Percentiles rank a stretch among this genome's conserved stretches.
These are phyloP conservation scores for Caenorhabditis virilis DNA, from an alignment of 2,888 invertebrate species.

Conservation along the genomic window DNA sequence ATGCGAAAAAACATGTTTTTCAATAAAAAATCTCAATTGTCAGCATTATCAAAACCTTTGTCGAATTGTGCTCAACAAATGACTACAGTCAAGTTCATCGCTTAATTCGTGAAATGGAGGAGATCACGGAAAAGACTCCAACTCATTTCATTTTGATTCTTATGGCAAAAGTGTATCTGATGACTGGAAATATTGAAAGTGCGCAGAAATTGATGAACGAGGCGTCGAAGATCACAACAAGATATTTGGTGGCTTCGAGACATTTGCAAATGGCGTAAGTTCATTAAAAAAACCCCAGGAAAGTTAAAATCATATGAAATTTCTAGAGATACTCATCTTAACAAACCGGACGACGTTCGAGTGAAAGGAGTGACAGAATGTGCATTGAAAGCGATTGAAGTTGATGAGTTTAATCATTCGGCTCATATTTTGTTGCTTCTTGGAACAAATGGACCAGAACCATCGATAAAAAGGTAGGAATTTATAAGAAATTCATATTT, in stretches of 20 bases:
- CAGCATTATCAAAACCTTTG: slow-evolving; percentile 15
- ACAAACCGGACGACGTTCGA: slow-evolving; percentile 20
- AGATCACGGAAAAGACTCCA: slow-evolving; percentile 5
- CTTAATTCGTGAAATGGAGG: slow-evolving; percentile 27
- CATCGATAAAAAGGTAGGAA: slow-evolving; percentile 18
- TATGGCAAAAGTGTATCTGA: slow-evolving; percentile 33
- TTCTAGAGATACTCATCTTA: slow-evolving; percentile 23
- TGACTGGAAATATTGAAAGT: slow-evolving; percentile 25
- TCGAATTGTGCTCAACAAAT: slow-evolving; percentile 22
- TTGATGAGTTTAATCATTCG: slow-evolving; percentile 32
- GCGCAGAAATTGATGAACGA: slow-evolving; percentile 16
- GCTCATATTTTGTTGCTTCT: slow-evolving; percentile 34
- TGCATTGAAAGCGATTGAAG: slow-evolving; percentile 9
- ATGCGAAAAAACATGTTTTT: neutral
- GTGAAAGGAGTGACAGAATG: slow-evolving; percentile 12
- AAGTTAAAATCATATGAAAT: too few species aligned
- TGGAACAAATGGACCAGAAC: slow-evolving; percentile 26
- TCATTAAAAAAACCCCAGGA: too few species aligned
- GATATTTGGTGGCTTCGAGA: slow-evolving; percentile 27
- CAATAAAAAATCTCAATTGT: neutral
- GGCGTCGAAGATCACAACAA: slow-evolving; percentile 16
- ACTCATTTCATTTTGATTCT: slow-evolving; percentile 28
- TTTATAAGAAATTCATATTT: neutral
- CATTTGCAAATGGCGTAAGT: slow-evolving; percentile 29
- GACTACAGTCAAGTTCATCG: slow-evolving; percentile 22